Base-by-base conservation (phyloP, 2,113 vertebrate genomes). In the Pangasianodon gigas region DNA sequence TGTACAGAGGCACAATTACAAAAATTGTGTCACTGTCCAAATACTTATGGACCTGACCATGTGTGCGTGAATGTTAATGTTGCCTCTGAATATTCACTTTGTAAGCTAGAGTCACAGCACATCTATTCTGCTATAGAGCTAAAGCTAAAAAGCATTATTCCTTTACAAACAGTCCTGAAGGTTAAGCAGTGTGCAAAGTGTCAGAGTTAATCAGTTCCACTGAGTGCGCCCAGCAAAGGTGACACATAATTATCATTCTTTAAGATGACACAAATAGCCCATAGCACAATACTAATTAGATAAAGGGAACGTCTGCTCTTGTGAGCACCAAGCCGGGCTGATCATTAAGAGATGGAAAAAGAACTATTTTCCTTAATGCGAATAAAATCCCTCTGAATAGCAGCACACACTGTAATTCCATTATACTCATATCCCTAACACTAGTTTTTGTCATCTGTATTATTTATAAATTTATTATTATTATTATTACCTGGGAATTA, bases 181-280 rank as follows among this genome's bases (percentile, higher is more conserved):
- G 93, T 94, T 94, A 92, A 91, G 79, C 90, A 91, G 80, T 81
- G 84, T 91, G 86, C 89, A 90, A 92, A 88, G 91, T 93, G 93
- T 95, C 94, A 92, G 90, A 94, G 91, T 92, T 90, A 89, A 93
- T 94, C 92, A 87, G 93, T 91, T 93, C 88, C 91, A 83, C 87
- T 74, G 87, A 19, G 44, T 77, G 89, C 92, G 91, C 90, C 89
- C 90, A 87, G 89, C 87, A 90, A 87, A 91, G 93, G 92, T 74
- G 94, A 91, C 93, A 90, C 88, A 94, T 94, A 93, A 92, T 95
- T 94, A 92, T 88, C 89, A 91, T 91, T 86, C 80, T 83, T 89
- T 91, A 93, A 92, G 88, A 90, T 89, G 71, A 91, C 92, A 93
- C 88, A 91, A 92, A 83, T 87, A 89, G 90, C 88, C 75, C 84